Evolutionary conservation across 2,888 invertebrate genomes (phyloP).

Genomic region (Lottia scabra): DNA sequence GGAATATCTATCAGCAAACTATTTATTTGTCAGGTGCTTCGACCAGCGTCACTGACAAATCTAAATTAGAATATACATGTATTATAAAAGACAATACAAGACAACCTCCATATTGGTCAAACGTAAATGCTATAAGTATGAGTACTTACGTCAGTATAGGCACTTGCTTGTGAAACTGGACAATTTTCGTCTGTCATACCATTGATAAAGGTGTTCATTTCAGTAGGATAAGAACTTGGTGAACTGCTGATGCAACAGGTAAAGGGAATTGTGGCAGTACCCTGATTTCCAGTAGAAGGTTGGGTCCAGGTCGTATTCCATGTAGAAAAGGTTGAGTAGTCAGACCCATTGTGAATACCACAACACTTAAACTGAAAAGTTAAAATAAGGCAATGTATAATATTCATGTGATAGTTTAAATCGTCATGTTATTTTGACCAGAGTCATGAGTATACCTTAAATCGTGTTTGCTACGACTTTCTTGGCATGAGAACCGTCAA

Average conservation of each 20-base stretch:
- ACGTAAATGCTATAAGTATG: no score
- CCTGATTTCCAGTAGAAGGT: neutral
- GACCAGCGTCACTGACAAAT: no score
- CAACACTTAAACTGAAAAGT: constrained; percentile 10
- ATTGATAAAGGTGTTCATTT: neutral
- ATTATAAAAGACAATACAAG: no score
- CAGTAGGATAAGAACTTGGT: neutral
- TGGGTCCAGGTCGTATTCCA: constrained; percentile 14
- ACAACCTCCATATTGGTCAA: no score
- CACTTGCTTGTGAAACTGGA: neutral
- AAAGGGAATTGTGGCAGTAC: constrained; percentile 10
- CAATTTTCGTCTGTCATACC: neutral
- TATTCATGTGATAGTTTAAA: no score
- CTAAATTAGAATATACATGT: no score
- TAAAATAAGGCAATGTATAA: neutral
- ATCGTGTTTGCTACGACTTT: no score
- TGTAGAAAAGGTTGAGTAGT: neutral
- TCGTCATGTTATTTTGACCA: no score
- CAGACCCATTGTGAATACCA: neutral
- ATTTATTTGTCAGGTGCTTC: no score
- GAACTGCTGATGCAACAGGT: constrained; percentile 8
- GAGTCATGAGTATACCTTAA: no score
- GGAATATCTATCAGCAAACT: no score
- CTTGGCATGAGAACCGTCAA: no score
- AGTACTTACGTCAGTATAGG: constrained; percentile 3